Percentiles rank a stretch among this genome's conserved stretches.
These are phyloP conservation scores for Drosophila greeni DNA, from an alignment of 2,888 invertebrate genomes.

Conservation along the genomic window DNA sequence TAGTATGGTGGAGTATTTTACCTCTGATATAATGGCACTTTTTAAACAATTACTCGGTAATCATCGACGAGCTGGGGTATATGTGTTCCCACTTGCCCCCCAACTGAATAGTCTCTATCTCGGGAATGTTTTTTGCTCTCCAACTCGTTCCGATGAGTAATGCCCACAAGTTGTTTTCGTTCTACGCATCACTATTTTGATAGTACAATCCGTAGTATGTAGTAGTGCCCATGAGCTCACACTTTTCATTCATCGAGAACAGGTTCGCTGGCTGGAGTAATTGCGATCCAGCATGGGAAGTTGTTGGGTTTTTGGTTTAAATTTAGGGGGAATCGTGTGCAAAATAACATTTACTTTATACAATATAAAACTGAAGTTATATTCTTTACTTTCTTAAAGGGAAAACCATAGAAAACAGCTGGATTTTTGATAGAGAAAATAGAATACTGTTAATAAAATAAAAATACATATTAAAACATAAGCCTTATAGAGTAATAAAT, in stretches of 20 bases:
- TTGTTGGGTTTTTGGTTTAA: neutral
- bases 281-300: neutral
- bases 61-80: conserved; percentile 11
- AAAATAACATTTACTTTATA: neutral
- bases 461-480: too few relatives aligned
- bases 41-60: conserved; percentile 15
- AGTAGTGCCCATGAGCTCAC: conserved; percentile 4
- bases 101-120: conserved; percentile 4
- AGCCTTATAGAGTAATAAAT: too few relatives aligned
- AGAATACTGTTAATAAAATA: too few relatives aligned
- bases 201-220: conserved; percentile 1
- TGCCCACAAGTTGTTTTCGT: conserved; percentile 7
- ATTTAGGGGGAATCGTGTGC: neutral
- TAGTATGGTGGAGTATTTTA: neutral
- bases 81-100: neutral
- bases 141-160: conserved; percentile 5
- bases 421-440: too few relatives aligned
- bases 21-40: conserved; percentile 5
- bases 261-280: conserved; percentile 11
- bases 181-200: conserved; percentile 10
- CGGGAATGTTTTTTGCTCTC: neutral
- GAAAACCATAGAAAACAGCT: neutral
- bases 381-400: neutral
- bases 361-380: too few relatives aligned
- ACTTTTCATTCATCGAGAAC: conserved; percentile 13